These are phyloP conservation scores for Barbus barbus DNA, from an alignment of 2,113 vertebrate genomes.

Conservation along the genomic window DNA sequence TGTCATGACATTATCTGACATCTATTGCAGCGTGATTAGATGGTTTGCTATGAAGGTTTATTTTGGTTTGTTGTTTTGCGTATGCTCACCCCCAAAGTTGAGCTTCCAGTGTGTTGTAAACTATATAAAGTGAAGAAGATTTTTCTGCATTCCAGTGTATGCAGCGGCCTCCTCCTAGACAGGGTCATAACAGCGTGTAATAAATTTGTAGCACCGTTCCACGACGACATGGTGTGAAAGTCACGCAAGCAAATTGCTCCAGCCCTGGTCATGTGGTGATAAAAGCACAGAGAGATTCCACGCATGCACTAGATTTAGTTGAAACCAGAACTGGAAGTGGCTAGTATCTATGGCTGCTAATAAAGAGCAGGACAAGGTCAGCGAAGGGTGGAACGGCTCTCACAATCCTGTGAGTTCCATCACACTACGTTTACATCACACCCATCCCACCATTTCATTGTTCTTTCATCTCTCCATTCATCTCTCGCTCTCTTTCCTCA, in stretches of 20 bases:
- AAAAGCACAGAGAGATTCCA: not conserved
- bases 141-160: not conserved
- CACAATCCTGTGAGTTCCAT: constrained; percentile 11
- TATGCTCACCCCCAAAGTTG: not conserved
- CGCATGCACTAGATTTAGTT: constrained; percentile 13
- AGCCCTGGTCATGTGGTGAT: not conserved
- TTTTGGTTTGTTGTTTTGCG: not conserved
- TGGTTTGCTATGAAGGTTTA: not conserved
- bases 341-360: not conserved
- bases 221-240: not conserved
- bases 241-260: not conserved
- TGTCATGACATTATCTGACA: too few species aligned
- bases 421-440: constrained; percentile 10
- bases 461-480: constrained; percentile 29
- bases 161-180: not conserved
- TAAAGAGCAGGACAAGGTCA: constrained; percentile 17
- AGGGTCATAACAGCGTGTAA: not conserved
- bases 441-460: constrained; percentile 38
- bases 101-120: not conserved
- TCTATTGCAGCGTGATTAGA: too few species aligned
- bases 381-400: not conserved
- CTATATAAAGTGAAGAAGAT: not conserved
- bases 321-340: not conserved
- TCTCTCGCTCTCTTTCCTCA: constrained; percentile 9
- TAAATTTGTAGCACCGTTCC: not conserved